A percentile compares a stretch with the other conserved stretches of the same genome.
Evolutionary conservation across 2,888 invertebrate genomes (phyloP).

Genomic region (Noctua janthe): DNA sequence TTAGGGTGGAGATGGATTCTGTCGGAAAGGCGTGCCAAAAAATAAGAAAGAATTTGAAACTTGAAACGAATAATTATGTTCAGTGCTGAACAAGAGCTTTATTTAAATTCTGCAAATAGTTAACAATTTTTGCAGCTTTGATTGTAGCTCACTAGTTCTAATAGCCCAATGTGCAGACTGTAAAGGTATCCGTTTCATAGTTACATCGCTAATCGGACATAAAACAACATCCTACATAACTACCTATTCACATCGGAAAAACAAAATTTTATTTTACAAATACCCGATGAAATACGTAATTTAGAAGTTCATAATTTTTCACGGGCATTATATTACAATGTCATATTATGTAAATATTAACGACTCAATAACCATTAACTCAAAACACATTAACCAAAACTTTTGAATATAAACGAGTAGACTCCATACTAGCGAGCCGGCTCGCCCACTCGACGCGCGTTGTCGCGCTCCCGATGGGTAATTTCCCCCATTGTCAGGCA

Average conservation of each 20-base stretch:
- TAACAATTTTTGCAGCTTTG: neutral
- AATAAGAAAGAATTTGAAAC: neutral
- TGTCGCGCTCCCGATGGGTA: slow-evolving; percentile 86
- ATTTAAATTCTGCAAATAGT: neutral
- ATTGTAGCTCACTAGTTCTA: neutral
- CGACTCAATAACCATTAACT: slow-evolving; percentile 23
- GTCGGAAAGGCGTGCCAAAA: neutral
- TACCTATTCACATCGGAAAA: neutral
- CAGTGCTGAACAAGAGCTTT: neutral
- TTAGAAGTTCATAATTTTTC: slow-evolving; percentile 1
- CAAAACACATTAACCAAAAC: slow-evolving; percentile 1
- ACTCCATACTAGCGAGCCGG: slow-evolving; percentile 70
- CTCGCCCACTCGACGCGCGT: slow-evolving; percentile 77
- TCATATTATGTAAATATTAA: slow-evolving; percentile 26
- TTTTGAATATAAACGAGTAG: slow-evolving; percentile 41
- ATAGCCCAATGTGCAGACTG: neutral
- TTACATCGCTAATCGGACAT: neutral
- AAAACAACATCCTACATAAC: neutral
- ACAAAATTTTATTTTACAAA: neutral
- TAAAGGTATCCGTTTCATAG: neutral
- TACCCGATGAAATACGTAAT: neutral
- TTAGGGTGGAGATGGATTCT: slow-evolving; percentile 71
- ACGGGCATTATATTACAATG: slow-evolving; percentile 34
- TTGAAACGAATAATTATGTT: neutral
- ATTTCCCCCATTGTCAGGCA: slow-evolving; percentile 88